Evolutionary conservation across 1,140 invertebrate species (phyloP).

Genomic region (Cherax destructor): DNA sequence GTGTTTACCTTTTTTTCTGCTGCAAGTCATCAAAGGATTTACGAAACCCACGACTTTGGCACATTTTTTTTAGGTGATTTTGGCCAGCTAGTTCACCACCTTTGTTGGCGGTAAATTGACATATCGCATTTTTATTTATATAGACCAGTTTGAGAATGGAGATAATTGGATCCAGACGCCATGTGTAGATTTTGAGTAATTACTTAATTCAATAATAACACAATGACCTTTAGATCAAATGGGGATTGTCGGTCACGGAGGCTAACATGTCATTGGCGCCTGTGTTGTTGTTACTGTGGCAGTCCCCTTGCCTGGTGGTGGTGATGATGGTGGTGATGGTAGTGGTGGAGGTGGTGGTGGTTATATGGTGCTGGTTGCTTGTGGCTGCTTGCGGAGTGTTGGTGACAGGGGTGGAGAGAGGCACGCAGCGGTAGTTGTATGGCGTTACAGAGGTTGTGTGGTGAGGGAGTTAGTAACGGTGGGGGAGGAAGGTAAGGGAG

Average conservation of each 20-base stretch:
- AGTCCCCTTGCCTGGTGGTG: neutral
- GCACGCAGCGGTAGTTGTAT: too few relatives aligned
- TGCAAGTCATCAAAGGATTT: neutral
- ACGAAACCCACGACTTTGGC: neutral
- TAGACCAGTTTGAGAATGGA: conserved; percentile 14
- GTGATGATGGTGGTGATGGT: neutral
- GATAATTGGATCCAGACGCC: conserved; percentile 21
- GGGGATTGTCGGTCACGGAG: neutral
- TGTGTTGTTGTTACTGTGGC: too few relatives aligned
- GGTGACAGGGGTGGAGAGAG: too few relatives aligned
- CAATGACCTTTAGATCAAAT: conserved; percentile 18
- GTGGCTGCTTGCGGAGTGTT: too few relatives aligned
- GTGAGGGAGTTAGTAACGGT: too few relatives aligned
- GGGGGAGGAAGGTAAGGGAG: neutral
- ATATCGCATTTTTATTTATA: conserved; percentile 1
- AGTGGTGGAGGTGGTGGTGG: neutral
- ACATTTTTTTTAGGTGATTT: neutral
- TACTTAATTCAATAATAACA: conserved; percentile 34
- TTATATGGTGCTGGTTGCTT: too few relatives aligned
- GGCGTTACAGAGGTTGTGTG: too few relatives aligned
- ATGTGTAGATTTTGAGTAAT: conserved; percentile 28
- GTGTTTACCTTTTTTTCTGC: neutral
- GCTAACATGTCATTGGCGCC: too few relatives aligned
- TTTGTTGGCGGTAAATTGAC: neutral
- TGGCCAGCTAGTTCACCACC: neutral